Conservation (phyloP, 2,113 vertebrate genomes). For the Cnemophilus loriae region DNA sequence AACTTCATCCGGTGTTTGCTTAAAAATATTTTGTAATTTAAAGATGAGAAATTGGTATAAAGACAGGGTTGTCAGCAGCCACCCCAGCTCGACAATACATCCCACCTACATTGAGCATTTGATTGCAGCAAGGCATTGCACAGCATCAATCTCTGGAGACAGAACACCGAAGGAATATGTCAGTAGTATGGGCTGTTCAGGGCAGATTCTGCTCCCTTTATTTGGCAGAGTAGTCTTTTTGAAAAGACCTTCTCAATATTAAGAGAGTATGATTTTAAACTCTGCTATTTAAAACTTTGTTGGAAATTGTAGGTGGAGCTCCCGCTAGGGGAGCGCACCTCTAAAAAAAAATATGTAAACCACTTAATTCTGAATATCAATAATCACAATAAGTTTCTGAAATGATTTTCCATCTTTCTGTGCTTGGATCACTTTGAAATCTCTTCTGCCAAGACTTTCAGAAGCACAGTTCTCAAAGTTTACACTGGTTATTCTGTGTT, state of each 20-base stretch:
- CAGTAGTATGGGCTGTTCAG: background rate
- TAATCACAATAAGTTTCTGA: background rate
- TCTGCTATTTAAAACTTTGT: background rate
- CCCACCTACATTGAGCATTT: accelerated
- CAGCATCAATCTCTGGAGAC: background rate
- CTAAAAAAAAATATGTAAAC: background rate
- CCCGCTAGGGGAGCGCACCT: background rate
- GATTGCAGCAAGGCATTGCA: background rate
- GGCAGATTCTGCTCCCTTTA: background rate
- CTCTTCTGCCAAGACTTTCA: background rate
- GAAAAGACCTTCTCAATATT: background rate
- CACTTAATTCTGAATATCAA: background rate
- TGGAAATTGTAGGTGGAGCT: background rate
- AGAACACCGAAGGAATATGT: background rate
- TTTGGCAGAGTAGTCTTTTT: background rate
- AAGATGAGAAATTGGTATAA: background rate
- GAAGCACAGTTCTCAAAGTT: background rate
- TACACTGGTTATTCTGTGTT: background rate
- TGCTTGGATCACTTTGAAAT: background rate
- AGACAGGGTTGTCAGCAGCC: background rate
- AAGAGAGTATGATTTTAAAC: background rate
- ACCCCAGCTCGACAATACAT: background rate
- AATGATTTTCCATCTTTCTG: background rate
- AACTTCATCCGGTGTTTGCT: background rate
- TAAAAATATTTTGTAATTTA: background rate